Base-by-base conservation (phyloP, 2,113 vertebrate genomes). In the Vimba vimba region DNA sequence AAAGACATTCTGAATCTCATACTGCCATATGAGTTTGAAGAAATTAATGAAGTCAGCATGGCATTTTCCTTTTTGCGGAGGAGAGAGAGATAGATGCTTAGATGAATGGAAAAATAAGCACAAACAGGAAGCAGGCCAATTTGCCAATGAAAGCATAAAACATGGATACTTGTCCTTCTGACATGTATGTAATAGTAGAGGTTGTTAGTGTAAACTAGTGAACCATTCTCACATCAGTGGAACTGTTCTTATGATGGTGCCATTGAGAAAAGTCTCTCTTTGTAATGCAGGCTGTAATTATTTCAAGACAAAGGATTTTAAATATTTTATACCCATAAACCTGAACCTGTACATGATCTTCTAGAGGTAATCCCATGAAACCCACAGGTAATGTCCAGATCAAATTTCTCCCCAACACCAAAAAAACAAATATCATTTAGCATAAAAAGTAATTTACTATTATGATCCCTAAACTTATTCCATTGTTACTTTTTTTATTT, bases 11-110 rank as follows among this genome's bases (percentile, higher is more conserved):
- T 79, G 33, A 4, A 2, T n/a, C 19, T 39, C 76, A 79, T 33
- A 55, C 25, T 52, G 76, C 45, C 57, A 79, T 25, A 60, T 27
- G 78, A 64, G 60, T 64, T 80, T n/a, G 59, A 25, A 80, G 79
- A 80, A 60, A 79, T 60, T 12, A 60, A 64, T 66, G 39, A 80
- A 66, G 55, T 79, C 78, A 62, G 25, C 25, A 15, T 64, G 59
- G 39, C 8, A 64, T 64, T 80, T 80, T 59, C 50, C 39, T 66
- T 64, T 43, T 80, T 66, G n/a, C 0, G 13, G 39, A 47, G 21
- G n/a, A 80, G 23, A 27, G 59, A 15, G 15, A 11, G 79, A 66
- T 80, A 80, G 9, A 66, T 64, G 12, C 36, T 80, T 79, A 47
- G 71, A 74, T 43, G 78, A 79, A 80, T 45, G 15, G n/a, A 80